phyloP scores from a whole-genome alignment of 2,113 vertebrate species.

The Pseudolaguvia tuberculata region DNA sequence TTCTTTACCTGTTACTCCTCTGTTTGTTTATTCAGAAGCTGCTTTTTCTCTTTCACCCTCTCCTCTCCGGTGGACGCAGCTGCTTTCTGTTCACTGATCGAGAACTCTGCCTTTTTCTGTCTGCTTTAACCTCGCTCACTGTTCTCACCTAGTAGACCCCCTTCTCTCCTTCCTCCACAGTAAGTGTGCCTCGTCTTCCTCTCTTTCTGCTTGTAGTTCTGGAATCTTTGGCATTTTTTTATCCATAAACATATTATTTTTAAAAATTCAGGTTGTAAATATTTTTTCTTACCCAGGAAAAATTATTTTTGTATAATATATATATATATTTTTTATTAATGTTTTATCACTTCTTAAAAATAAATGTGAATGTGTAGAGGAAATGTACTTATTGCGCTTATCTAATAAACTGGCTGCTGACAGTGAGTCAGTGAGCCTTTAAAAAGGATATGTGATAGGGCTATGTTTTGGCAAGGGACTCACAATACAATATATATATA shows the following conservation, averaged over 20 bases:
- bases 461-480: no score
- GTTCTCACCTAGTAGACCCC: conserved; percentile 50
- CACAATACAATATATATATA: no score
- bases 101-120: conserved; percentile 51
- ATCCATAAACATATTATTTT: background rate
- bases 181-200: conserved; percentile 61
- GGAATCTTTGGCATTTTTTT: background rate
- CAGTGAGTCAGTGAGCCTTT: no score
- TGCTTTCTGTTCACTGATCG: conserved; percentile 61
- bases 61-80: conserved; percentile 56
- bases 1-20: conserved; percentile 39
- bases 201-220: conserved; percentile 17
- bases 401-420: background rate
- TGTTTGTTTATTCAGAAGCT: conserved; percentile 60
- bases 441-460: background rate
- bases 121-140: conserved; percentile 47
- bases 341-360: no score
- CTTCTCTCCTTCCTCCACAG: conserved; percentile 56
- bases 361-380: background rate
- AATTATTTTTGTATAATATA: no score
- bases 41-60: conserved; percentile 55
- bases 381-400: background rate
- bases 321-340: no score
- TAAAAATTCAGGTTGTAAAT: background rate
- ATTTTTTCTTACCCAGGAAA: background rate